phyloP scores from a whole-genome alignment of 1,140 invertebrate genomes.

The Drosophila gunungcola region DNA sequence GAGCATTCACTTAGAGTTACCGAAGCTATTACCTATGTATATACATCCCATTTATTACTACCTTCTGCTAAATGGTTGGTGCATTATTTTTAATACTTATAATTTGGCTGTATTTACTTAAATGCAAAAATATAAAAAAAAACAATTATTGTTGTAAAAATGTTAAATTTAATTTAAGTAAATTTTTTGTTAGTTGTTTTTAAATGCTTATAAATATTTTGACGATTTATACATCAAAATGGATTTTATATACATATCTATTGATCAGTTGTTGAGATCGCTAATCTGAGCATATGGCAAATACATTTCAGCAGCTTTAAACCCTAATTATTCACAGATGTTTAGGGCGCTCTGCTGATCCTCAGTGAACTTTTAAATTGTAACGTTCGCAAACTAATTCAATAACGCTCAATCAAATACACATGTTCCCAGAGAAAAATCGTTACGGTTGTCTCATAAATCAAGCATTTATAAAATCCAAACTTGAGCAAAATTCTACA shows the following conservation, averaged over 20 bases:
- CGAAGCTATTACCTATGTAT: neutral
- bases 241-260: too few species aligned
- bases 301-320: conserved; percentile 4
- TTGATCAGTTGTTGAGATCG: neutral
- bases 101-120: neutral
- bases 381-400: conserved; percentile 51
- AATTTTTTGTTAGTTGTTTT: too few species aligned
- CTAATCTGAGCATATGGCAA: conserved; percentile 8
- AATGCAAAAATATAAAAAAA: too few species aligned
- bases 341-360: conserved; percentile 14
- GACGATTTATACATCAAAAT: too few species aligned
- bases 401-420: conserved; percentile 39
- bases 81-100: neutral
- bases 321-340: conserved; percentile 51
- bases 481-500: conserved; percentile 66
- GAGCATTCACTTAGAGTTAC: neutral
- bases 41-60: neutral
- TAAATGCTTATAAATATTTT: too few species aligned
- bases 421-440: conserved; percentile 48
- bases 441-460: conserved; percentile 54
- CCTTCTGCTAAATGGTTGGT: neutral
- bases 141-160: too few species aligned
- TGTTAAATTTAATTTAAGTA: too few species aligned
- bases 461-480: conserved; percentile 71
- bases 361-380: conserved; percentile 51